Percentiles rank a stretch among this genome's conserved stretches.
Conservation (phyloP, 2,113 vertebrate genomes). For the Capreolus pygargus region DNA sequence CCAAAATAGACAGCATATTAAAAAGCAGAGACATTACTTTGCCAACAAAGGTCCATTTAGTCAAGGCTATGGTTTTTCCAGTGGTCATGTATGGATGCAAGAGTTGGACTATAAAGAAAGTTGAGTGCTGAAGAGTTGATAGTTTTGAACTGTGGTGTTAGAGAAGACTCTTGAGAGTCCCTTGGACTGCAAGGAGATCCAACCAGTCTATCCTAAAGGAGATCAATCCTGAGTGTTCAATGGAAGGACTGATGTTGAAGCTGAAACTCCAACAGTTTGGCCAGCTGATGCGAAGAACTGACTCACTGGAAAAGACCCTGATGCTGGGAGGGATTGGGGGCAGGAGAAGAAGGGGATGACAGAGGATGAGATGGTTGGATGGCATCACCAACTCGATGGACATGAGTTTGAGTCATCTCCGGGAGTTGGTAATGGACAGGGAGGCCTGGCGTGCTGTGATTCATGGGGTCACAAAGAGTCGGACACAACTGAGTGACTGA, state of each 20-base stretch:
- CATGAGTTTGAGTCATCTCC: background rate
- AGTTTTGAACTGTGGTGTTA: background rate
- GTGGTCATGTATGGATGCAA: background rate
- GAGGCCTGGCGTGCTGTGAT: background rate
- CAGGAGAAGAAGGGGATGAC: background rate
- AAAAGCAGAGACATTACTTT: background rate
- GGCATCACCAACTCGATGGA: background rate
- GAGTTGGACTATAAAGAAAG: background rate
- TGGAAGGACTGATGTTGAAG: background rate
- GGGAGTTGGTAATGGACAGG: background rate
- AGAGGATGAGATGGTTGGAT: background rate
- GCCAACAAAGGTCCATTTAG: background rate
- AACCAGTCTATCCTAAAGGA: background rate
- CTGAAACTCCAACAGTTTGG: background rate
- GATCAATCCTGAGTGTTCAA: background rate
- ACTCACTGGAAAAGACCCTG: background rate
- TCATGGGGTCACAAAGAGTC: background rate
- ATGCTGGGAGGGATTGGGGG: background rate
- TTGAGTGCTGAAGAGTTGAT: background rate
- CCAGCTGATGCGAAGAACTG: background rate
- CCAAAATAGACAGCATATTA: background rate
- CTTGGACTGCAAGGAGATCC: background rate
- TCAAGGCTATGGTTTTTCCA: background rate
- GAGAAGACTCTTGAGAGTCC: background rate
- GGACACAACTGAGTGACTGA: rapidly evolving